Evolutionary conservation across 2,113 vertebrate species (phyloP).

Genomic region (Zingel zingel): DNA sequence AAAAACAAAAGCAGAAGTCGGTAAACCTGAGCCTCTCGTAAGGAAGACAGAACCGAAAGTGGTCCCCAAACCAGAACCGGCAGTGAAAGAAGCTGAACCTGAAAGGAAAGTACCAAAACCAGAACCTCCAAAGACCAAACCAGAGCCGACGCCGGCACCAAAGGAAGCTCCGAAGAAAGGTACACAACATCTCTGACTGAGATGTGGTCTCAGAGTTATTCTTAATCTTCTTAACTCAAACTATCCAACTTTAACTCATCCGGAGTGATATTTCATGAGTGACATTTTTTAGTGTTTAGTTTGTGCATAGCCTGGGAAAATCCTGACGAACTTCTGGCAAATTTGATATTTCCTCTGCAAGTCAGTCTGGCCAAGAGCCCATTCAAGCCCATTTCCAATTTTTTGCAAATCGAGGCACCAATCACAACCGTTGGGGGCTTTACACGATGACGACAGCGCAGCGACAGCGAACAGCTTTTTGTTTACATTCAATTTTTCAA

Average conservation of each 20-base stretch:
- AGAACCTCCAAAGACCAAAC: constrained; percentile 53
- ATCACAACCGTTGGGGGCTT: too few species aligned
- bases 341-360: too few species aligned
- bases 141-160: constrained; percentile 78
- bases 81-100: constrained; percentile 16
- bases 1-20: constrained; percentile 43
- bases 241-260: constrained; percentile 21
- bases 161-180: constrained; percentile 72
- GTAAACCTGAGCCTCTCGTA: constrained; percentile 33
- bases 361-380: too few species aligned
- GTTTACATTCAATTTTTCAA: too few species aligned
- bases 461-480: too few species aligned
- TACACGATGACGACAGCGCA: too few species aligned
- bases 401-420: too few species aligned
- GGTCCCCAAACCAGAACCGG: constrained; percentile 20
- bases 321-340: too few species aligned
- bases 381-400: too few species aligned
- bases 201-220: constrained; percentile 1
- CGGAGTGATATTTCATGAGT: constrained; percentile 16
- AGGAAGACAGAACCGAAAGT: constrained; percentile 14
- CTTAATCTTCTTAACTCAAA: constrained; percentile 39
- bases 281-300: neutral
- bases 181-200: constrained; percentile 41
- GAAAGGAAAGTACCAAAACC: constrained; percentile 34
- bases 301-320: neutral